phyloP scores from a whole-genome alignment of 30 jellyfish, hydroid and myxozoan species.

The Aurelia aurita region DNA sequence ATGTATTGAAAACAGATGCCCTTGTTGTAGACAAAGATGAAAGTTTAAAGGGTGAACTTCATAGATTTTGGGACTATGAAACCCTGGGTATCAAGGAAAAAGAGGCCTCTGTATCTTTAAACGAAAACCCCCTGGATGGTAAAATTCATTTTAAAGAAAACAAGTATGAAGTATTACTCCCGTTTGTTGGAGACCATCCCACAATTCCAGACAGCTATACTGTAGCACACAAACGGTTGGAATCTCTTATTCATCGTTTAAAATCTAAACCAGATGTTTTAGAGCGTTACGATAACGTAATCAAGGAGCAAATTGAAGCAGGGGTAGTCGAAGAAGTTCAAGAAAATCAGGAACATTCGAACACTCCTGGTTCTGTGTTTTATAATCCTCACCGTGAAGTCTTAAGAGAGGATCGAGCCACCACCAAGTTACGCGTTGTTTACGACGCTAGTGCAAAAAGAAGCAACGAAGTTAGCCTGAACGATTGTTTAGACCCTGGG shows the following conservation, averaged over 20 bases:
- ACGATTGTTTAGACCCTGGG: too few relatives aligned
- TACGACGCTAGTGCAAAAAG: constrained; percentile 62
- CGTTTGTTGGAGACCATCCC: constrained; percentile 32
- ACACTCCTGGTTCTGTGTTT: constrained; percentile 23
- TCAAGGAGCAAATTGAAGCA: neutral
- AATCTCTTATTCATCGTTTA: neutral
- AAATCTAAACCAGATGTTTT: neutral
- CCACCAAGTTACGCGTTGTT: constrained; percentile 59
- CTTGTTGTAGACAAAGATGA: neutral
- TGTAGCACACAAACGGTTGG: neutral
- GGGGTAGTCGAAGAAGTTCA: constrained; percentile 41
- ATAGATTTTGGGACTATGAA: constrained; percentile 49
- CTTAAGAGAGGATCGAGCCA: neutral
- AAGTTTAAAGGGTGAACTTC: neutral
- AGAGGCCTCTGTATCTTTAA: neutral
- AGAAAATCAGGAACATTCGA: neutral
- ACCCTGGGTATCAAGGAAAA: constrained; percentile 43
- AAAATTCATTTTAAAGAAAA: constrained; percentile 17
- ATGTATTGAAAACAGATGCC: neutral
- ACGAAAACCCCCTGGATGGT: neutral
- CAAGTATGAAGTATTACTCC: constrained; percentile 25
- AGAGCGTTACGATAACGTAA: neutral
- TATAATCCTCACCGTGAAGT: constrained; percentile 68
- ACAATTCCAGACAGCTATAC: constrained; percentile 7
- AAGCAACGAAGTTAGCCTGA: neutral